Evolutionary conservation across 2,797 vertebrate species (phyloP), one percentile per base, ranked within the genome.

Genomic region (Novumbra hubbsi): DNA sequence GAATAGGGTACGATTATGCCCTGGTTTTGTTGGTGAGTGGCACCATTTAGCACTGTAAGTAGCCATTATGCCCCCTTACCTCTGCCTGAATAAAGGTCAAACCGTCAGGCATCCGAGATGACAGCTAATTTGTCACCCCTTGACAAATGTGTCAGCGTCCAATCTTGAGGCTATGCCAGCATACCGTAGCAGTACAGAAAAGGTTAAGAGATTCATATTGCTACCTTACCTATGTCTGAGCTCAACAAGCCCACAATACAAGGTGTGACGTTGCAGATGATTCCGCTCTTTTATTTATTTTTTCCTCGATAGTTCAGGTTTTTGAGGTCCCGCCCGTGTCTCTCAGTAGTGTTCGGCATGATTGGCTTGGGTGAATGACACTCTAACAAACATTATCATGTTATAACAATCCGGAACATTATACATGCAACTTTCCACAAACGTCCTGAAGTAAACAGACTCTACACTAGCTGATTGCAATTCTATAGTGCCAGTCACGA

Each of bases 121-220:
- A 96, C 95, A 93, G 94, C 94, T 95, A 95, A 94, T 96, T 96
- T 95, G 94, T 95, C 94, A 94, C 91, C 90, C 91, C 92, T 94
- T 94, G 95, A 95, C 95, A 94, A 96, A 95, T 92, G 94, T 94
- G 95, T 94, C 93, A 93, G 92, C 87, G 91, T 93, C 93, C 94
- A 92, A 95, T 95, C 95, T 95, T 93, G 88, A 92, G 88, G 85
- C 93, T 91, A 94, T 24, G 12, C 55, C 12, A 17, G 55, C 55
- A 24, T 94, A 92, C 93, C 79, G 88, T 92, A 85, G 85, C 91
- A 91, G 90, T 32, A 89, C 88, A 87, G 93, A 93, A 94, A 96
- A 96, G 95, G 95, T 96, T 95, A 96, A 95, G 94, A 91, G 92
- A 94, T 95, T 95, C 92, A 89, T 91, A 93, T 90, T 83, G 83